Evolutionary conservation across 2,888 invertebrate genomes (phyloP), one percentile per base, ranked within the genome.

Genomic region (Drosophila phalerata): DNA sequence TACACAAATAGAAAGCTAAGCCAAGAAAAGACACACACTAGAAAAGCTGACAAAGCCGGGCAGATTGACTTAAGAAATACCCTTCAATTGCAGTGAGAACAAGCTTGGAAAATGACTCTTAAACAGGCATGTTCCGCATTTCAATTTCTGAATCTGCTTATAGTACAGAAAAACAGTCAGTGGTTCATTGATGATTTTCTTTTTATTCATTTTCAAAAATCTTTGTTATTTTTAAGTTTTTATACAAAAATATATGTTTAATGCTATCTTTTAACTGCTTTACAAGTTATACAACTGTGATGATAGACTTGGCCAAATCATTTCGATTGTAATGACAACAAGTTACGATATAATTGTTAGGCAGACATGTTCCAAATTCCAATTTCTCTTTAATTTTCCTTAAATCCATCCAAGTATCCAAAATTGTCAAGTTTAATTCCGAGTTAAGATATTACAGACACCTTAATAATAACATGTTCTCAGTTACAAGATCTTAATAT

Each of bases 1-100:
- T 48, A 51, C 40, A 30, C 43, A 49, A 13, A 52, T 17, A 45
- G 56, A 37, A 40, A 62, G 49, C 47, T 55, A 69, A 77, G 74
- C 70, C 67, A 77, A 74, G 75, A 77, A 71, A 74, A 38, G 30
- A 38, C 65, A 63, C 28, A 62, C 22, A 49, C 55, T 45, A 40
- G 42, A 22, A 40, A 6, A 28, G 15, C 13, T 32, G 34, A 19
- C 15, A 38, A 61, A 62, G 61, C n/a, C 34, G 13, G 6, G 48
- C 11, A 48, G 43, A 15, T 34, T 22, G 73, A 65, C 65, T 45
- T 34, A 3, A 4, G 13, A 38, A 10, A 66, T 66, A 73, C 56
- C 42, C 73, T 63, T 30, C 15, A 8, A 40, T 38, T 38, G 42
- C 19, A 32, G 25, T 25, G 38, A 25, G 11, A 25, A 38, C 25